Base-by-base conservation (phyloP, 2,797 vertebrate genomes). In the Cryptoprocta ferox region DNA sequence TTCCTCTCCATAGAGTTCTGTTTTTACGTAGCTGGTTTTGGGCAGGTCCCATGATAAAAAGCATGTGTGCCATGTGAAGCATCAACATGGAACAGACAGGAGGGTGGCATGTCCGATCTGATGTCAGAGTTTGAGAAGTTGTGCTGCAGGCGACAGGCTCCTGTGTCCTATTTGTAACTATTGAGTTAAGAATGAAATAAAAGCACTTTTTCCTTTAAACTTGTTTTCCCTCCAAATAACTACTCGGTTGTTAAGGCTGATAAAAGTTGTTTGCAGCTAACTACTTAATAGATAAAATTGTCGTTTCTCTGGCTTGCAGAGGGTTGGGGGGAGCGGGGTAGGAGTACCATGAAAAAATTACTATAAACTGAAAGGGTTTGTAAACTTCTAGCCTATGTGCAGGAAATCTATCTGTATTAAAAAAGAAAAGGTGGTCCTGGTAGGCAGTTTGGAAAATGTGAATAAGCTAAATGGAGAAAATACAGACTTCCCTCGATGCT, bases 381-480 rank as follows among this genome's bases (percentile, higher is more conserved):
- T 26, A 61, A 71, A 53, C 37, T 88, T 87, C 18, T 70, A 56
- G 39, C 39, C 32, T n/a, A 68, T 56, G 59, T 21, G 28, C 61
- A 56, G 42, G 42, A 89, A 75, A 30, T 48, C 6, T n/a, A 79
- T 81, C 2, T 66, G 19, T 39, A 37, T 79, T 56, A 14, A 78
- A 45, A 66, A 93, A 53, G n/a, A 50, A 68, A 78, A 91, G 37
- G 8, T 42, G 48, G 66, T 48, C 56, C 66, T 28, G 4, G 56
- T 61, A 68, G 32, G 35, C 45, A 50, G 30, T 87, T 66, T 76
- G 37, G 78, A 90, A 91, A 90, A 91, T 15, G 65, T 83, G 68
- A 87, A 53, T 79, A 83, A 95, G n/a, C 45, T 89, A 61, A 87
- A 80, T 68, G 68, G 79, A 89, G 78, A 80, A 88, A 81, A 68